Conservation (phyloP, 2,888 invertebrate species). For the Cactoblastis cactorum region DNA sequence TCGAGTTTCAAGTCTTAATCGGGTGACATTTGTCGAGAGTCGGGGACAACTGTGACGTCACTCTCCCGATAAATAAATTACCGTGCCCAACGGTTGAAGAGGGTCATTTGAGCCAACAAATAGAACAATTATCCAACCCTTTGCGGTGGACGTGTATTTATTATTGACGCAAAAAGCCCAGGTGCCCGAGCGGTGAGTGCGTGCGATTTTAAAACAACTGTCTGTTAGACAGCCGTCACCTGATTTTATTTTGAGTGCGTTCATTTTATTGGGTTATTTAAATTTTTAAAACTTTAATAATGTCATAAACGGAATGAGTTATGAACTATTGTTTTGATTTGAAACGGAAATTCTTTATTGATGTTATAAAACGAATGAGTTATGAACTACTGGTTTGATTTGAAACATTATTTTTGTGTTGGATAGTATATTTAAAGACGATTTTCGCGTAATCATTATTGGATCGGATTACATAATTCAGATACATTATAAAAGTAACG, state of each 20-base stretch:
- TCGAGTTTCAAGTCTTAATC: no score
- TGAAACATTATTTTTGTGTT: no score
- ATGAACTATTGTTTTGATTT: no score
- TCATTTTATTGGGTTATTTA: not conserved
- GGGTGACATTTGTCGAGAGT: conserved; percentile 29
- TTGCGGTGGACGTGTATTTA: conserved; percentile 53
- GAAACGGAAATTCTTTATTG: no score
- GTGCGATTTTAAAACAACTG: conserved; percentile 13
- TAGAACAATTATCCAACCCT: conserved; percentile 69
- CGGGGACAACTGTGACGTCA: conserved; percentile 28
- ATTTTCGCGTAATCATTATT: no score
- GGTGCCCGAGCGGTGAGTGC: conserved; percentile 12
- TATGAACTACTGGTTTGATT: no score
- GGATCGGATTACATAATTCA: no score
- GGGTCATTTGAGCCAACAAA: conserved; percentile 40
- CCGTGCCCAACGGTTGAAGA: conserved; percentile 35
- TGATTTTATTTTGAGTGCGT: conserved; percentile 1
- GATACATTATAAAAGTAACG: no score
- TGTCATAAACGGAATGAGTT: no score
- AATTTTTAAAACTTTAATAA: no score
- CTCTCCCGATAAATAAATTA: conserved; percentile 60
- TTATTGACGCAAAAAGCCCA: conserved; percentile 56
- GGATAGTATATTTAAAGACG: no score
- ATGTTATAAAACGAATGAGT: no score
- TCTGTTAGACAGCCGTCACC: conserved; percentile 5